Evolutionary conservation across 1,140 invertebrate species (phyloP), one percentile per base, ranked within the genome.

Genomic region (Radopholus similis): DNA sequence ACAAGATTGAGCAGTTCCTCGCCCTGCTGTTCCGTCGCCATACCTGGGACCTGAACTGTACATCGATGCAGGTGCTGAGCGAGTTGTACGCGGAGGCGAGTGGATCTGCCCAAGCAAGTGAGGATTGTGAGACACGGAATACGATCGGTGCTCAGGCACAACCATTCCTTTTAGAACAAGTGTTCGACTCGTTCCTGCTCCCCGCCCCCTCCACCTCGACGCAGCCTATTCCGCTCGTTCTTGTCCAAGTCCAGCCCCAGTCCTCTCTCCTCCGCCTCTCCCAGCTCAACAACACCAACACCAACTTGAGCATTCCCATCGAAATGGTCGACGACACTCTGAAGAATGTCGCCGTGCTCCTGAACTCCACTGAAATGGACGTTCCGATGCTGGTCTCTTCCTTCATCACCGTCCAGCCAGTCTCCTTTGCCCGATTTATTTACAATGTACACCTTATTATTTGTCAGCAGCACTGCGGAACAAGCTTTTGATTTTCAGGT

Each of bases 361-460:
- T 54, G 44, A 64, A 64, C 38, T 32, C 13, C 26, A 51, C 62
- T 11, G 18, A 60, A 64, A 15, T 49, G 26, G 44, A 18, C 26
- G 32, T 64, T 28, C 62, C 44, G n/a, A 34, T 64, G 13, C 26
- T 64, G 9, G 62, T 60, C 21, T 47, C 66, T n/a, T 53, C 58
- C n/a, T 68, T 66, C 47, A 38, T 62, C 3, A 28, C 64, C 5
- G 66, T 47, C 18, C 34, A 69, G 15, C 66, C 66, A 5, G 30
- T 32, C 32, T 53, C 28, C 38, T 68, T 38, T 54, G 66, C 49
- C 11, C 51, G 66, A 69, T 54, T 55, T 34, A 38, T 68, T 32
- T 68, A 68, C 55, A 68, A 68, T 68, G 66, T 68, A 32, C 30
- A 63, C 60, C 9, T 23, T 11, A 23, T n/a, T 55, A 11, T 34